Evolutionary conservation across 2,888 invertebrate species (phyloP), one percentile per base, ranked within the genome.

Genomic region (Enchytraeus crypticus): DNA sequence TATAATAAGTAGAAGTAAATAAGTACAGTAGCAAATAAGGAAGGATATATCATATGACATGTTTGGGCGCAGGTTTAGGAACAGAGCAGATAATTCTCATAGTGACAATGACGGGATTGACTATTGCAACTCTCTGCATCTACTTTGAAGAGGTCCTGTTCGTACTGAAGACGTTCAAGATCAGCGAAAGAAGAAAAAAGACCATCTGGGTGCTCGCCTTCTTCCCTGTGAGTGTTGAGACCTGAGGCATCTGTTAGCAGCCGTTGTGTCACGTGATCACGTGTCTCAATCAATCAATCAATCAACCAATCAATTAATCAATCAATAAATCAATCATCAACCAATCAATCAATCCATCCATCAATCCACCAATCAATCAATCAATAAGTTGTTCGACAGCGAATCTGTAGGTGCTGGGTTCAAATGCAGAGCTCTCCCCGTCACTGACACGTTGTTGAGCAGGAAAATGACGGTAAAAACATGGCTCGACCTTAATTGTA

Each of bases 171-270:
- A 18, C 51, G n/a, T 64, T 61, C 59, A 51, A 26, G 45, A 59
- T 61, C 33, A 51, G 34, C 45, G 32, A 14, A 26, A 45, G 64
- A 38, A 55, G 57, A 26, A 57, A 56, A 34, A 62, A 62, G 29
- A 64, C 64, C 38, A 62, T 64, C 34, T 62, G 62, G 62, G 62
- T 64, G 26, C 57, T 64, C 26, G 62, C 64, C 3, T 56, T 64
- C 30, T 62, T 60, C 46, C 62, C 64, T 21, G 64, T 62, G 26
- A 54, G 60, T 54, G 5, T 18, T 11, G 18, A 8, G 38, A 8
- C 18, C 38, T 38, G 38, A 11, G 49, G 49, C 8, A 8, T 8
- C n/a, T 8, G 49, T 21, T 49, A 8, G 14, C 8, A 21, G 49
- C 26, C n/a, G 43, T 38, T 14, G 43, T 38, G 18, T 11, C n/a